Base-by-base conservation (phyloP, 1,140 invertebrate genomes). In the Cylas formicarius region DNA sequence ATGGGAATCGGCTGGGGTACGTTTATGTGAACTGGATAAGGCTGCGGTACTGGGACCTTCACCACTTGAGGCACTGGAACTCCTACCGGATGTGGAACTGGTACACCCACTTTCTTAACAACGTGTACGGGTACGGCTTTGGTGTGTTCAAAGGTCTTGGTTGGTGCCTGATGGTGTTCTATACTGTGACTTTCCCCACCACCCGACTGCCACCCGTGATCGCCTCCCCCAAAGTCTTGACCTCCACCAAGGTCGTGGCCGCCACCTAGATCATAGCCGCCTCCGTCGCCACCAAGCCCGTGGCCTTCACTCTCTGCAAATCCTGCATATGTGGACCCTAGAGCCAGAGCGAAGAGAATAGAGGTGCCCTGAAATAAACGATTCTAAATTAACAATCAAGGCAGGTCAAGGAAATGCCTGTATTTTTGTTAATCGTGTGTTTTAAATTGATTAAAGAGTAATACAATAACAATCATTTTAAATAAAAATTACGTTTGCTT, bases 31-130 rank as follows among this genome's bases (percentile, higher is more conserved):
- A 81, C 79, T 9, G 81, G 76, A 60, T 83, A 83, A 5, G 82
- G 82, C 39, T 85, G 80, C 0, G 82, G 82, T 18, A 85, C 82
- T 16, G 82, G 79, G 16, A 85, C 71, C 48, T 76, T 81, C 17
- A 85, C 78, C 35, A 83, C 75, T 56, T 85, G 81, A 6, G 81
- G 80, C 8, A 84, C 78, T 2, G 80, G 74, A 0, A 84, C 77
- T 0, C 81, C 78, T 8, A 85, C 75, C 2, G 82, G 81, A 60
- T 85, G 81, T 0, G 82, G 82, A 37, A 84, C 76, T 7, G 80
- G 79, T 23, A 84, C 76, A 1, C 80, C 81, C 34, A 84, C 76
- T 64, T 84, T 84, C 60, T 84, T 83, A 44, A 82, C 76, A 50
- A 84, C 78, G 8, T 78, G 80, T 24, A 84, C 76, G 13, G 81